Evolutionary conservation across 2,797 vertebrate species (phyloP), one percentile per base, ranked within the genome.

Genomic region (Mormyrops attenuatus): DNA sequence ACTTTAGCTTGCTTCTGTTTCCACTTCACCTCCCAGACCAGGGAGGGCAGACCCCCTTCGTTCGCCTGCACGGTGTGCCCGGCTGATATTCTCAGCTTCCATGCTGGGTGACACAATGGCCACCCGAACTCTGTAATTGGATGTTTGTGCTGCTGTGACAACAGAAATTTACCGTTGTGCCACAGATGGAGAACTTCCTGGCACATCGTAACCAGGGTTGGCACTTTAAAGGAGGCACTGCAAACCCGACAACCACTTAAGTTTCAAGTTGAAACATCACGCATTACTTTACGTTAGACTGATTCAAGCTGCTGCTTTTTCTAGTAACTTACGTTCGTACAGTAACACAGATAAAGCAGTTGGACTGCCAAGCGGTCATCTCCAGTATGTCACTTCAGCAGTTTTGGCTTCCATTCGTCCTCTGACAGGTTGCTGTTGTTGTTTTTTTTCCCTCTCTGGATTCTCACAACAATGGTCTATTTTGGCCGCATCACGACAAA

Each of bases 391-490:
- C 89, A 53, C 47, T 77, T 30, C 34, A 80, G 85, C 66, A 80
- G 44, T 49, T 88, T 47, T 88, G 87, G 34, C 60, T 66, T 66
- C 87, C 60, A 66, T 66, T 55, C 5, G 41, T 30, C 44, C 88
- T 53, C 55, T 88, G 88, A 77, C 88, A 50, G 88, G 66, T 52
- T 80, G 55, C 22, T 87, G 34, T 80, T 66, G 44, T 66, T 82
- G 41, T 57, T 77, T 87, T 52, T 57, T 69, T 60, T 66, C 26
- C 26, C 41, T 26, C 73, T 82, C 53, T 90, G 69, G 63, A 80
- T 90, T 90, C 88, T 88, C 69, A 84, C 87, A 90, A 90, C 89
- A 90, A 90, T 90, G 87, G 89, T 88, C 89, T 90, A 90, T 90
- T 90, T 88, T 88, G 30, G 89, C 87, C 89, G 44, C 89, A 88